phyloP scores from a whole-genome alignment of 2,888 invertebrate species.

The Nemurella pictetii region DNA sequence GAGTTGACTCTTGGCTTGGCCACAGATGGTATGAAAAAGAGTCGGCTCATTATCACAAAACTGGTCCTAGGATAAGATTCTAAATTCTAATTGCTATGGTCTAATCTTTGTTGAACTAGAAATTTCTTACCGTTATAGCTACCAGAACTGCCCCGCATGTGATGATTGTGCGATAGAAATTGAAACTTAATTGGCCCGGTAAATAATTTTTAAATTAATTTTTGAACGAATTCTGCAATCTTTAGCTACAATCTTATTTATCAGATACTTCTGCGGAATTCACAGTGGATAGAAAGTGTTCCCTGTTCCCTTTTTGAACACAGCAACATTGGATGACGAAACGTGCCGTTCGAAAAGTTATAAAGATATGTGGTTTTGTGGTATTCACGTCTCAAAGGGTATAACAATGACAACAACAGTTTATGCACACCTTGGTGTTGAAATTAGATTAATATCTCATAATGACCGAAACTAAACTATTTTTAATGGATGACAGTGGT shows the following conservation, averaged over 20 bases:
- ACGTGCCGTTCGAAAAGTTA: not conserved
- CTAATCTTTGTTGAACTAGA: not conserved
- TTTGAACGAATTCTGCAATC: not conserved
- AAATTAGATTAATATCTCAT: not conserved
- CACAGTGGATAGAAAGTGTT: not conserved
- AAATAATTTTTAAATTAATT: not conserved
- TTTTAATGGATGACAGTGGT: not conserved
- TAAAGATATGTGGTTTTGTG: not conserved
- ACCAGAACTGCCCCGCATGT: not conserved
- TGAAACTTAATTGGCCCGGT: not conserved
- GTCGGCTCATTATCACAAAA: too few relatives aligned
- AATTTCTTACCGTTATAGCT: not conserved
- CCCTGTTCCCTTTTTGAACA: not conserved
- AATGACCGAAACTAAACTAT: not conserved
- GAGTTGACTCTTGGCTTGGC: not conserved
- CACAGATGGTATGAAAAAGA: not conserved
- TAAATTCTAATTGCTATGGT: not conserved
- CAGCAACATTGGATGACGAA: not conserved
- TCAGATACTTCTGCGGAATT: too few relatives aligned
- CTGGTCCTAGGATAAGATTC: too few relatives aligned
- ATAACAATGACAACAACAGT: not conserved
- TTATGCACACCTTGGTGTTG: not conserved
- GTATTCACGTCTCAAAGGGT: not conserved
- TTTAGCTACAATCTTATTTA: too few relatives aligned
- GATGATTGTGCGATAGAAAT: not conserved